A percentile compares a stretch with the other conserved stretches of the same genome.
These are phyloP conservation scores for Argyrosomus regius DNA, from an alignment of 2,797 vertebrate genomes.

Conservation along the genomic window DNA sequence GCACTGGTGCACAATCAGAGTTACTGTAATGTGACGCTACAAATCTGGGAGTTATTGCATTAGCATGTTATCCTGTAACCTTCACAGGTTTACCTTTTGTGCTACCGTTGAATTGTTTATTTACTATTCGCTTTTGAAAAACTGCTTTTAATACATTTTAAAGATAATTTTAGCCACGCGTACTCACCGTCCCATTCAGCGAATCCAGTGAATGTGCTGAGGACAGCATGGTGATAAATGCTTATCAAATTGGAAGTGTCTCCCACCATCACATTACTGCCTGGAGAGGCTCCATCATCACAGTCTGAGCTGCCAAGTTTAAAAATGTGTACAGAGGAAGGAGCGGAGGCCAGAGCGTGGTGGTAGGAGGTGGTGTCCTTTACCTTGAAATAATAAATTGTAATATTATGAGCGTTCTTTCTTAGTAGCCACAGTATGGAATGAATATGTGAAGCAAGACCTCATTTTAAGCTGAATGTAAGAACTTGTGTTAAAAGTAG, in stretches of 20 bases:
- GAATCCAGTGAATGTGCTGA: slow-evolving; percentile 36
- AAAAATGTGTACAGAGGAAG: slow-evolving; percentile 38
- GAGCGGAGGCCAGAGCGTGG: slow-evolving; percentile 31
- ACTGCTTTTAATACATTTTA: background rate
- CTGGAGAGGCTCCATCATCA: slow-evolving; percentile 65
- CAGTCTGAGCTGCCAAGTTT: slow-evolving; percentile 63
- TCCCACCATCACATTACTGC: slow-evolving; percentile 64
- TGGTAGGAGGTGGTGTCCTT: slow-evolving; percentile 26
- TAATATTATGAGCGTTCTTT: background rate
- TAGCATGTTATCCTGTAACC: slow-evolving; percentile 71
- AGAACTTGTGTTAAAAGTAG: background rate
- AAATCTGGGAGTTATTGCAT: slow-evolving; percentile 79
- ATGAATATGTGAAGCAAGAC: background rate
- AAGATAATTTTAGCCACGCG: background rate
- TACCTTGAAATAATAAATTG: slow-evolving; percentile 40
- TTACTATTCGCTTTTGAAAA: background rate
- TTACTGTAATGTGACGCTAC: slow-evolving; percentile 77
- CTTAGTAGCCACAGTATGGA: background rate
- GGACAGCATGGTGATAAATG: slow-evolving; percentile 53
- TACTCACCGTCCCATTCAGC: slow-evolving; percentile 20
- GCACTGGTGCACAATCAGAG: slow-evolving; percentile 67
- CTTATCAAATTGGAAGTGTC: slow-evolving; percentile 69
- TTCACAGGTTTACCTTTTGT: slow-evolving; percentile 46
- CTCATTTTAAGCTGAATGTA: background rate
- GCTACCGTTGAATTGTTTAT: background rate